These are phyloP conservation scores for Tyto alba DNA, from an alignment of 2,113 vertebrate species.

Conservation along the genomic window DNA sequence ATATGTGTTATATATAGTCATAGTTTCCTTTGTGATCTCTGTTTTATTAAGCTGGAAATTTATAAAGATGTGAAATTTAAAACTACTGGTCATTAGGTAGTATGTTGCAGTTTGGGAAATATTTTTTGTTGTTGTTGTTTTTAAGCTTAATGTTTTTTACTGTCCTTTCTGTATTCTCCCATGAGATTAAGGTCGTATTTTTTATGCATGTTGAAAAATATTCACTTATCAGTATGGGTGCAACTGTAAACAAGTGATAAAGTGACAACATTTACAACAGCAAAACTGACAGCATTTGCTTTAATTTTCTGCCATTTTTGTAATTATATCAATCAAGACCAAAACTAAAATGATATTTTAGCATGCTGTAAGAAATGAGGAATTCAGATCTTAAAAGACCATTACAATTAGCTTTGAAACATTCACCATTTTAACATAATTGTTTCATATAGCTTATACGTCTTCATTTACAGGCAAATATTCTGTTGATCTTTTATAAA, in stretches of 20 bases:
- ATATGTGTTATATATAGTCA: not conserved
- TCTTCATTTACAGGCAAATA: constrained; percentile 93
- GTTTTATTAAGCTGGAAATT: constrained; percentile 57
- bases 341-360: constrained; percentile 84
- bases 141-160: constrained; percentile 15
- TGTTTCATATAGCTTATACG: constrained; percentile 93
- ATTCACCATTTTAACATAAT: constrained; percentile 95
- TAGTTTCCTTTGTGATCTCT: constrained; percentile 36
- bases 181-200: constrained; percentile 71
- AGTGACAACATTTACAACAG: constrained; percentile 76
- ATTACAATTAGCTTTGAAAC: constrained; percentile 95
- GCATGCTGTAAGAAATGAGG: constrained; percentile 83
- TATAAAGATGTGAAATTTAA: constrained; percentile 34
- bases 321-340: constrained; percentile 86
- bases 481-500: constrained; percentile 90
- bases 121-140: not conserved
- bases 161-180: constrained; percentile 66
- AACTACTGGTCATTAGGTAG: constrained; percentile 38
- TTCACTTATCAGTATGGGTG: constrained; percentile 77
- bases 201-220: constrained; percentile 79
- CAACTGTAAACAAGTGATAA: constrained; percentile 82
- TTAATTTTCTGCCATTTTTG: constrained; percentile 85
- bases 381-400: constrained; percentile 89
- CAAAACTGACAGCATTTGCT: constrained; percentile 79
- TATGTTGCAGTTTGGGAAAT: constrained; percentile 37